These are phyloP conservation scores for Hipposideros armiger DNA, from an alignment of 2,113 vertebrate genomes.

Conservation along the genomic window DNA sequence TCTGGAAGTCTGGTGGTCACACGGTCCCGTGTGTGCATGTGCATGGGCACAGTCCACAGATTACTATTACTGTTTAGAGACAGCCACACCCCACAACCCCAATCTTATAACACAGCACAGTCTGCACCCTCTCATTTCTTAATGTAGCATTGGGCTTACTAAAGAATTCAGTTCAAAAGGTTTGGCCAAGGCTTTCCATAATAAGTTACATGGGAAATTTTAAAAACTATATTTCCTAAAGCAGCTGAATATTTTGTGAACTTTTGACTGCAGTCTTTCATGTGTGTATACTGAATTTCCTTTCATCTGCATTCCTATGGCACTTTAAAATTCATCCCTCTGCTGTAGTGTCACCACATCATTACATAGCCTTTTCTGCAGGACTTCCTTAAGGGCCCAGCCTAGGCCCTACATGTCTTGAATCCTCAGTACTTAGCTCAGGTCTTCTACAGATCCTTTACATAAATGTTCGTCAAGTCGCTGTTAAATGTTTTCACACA, in stretches of 20 bases:
- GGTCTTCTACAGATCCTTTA: background rate
- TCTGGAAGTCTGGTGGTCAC: background rate
- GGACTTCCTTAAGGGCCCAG: background rate
- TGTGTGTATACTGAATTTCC: conserved; percentile 38
- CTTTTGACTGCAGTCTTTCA: conserved; percentile 27
- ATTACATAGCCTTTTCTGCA: conserved; percentile 46
- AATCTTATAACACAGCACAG: background rate
- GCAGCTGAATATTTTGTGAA: conserved; percentile 8
- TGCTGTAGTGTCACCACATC: background rate
- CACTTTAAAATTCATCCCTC: conserved; percentile 55
- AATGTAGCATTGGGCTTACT: background rate
- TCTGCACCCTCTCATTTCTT: background rate
- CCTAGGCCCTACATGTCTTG: background rate
- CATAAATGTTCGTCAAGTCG: conserved; percentile 30
- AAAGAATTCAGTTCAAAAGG: conserved; percentile 14
- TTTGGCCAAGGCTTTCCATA: background rate
- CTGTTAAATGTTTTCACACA: conserved; percentile 12
- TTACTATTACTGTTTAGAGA: background rate
- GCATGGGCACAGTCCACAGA: background rate
- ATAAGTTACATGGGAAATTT: background rate
- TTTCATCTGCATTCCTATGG: conserved; percentile 39
- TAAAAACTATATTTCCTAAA: conserved; percentile 8
- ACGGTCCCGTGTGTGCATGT: background rate
- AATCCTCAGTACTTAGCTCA: conserved; percentile 44
- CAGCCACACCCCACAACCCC: background rate